A percentile compares a stretch with the other conserved stretches of the same genome.
These are phyloP conservation scores for Anastatus disparis DNA, from an alignment of 1,140 invertebrate genomes.

Conservation along the genomic window DNA sequence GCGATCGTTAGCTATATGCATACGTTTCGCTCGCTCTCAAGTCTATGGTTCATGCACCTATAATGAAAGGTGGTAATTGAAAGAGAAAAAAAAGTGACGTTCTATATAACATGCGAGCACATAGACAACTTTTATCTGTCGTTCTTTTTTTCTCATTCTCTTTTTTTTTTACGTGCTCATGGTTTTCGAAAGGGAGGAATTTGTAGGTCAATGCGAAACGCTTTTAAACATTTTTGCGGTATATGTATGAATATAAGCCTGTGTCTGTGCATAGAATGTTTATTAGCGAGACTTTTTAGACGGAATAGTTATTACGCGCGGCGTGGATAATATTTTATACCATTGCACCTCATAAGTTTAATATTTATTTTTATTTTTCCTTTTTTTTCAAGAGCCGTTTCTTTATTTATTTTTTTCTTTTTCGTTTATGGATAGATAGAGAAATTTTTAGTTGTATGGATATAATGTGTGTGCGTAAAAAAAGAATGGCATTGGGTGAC, in stretches of 20 bases:
- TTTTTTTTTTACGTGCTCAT: too few species aligned
- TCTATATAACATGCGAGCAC: background rate
- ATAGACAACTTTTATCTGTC: conserved; percentile 8
- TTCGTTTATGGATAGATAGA: too few species aligned
- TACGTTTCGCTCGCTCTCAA: background rate
- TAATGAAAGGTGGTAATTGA: conserved; percentile 29
- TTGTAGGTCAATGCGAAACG: conserved; percentile 39
- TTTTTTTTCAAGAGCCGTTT: background rate
- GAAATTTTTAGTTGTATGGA: conserved; percentile 4
- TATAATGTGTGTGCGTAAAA: too few species aligned
- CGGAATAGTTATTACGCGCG: conserved; percentile 19
- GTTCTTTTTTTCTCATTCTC: too few species aligned
- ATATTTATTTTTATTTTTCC: conserved; percentile 1
- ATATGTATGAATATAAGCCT: too few species aligned
- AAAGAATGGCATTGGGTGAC: background rate
- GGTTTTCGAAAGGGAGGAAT: conserved; percentile 38
- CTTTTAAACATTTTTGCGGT: conserved; percentile 34
- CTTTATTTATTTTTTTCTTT: too few species aligned
- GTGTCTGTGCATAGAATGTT: conserved; percentile 6
- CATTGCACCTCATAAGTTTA: too few species aligned
- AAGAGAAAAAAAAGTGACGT: conserved; percentile 12
- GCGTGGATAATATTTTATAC: background rate
- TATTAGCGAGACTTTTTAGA: conserved; percentile 22
- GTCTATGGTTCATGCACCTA: conserved; percentile 5
- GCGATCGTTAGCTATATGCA: too few species aligned